phyloP scores from a whole-genome alignment of 2,888 invertebrate species.

The Xanthorhoe spadicearia region DNA sequence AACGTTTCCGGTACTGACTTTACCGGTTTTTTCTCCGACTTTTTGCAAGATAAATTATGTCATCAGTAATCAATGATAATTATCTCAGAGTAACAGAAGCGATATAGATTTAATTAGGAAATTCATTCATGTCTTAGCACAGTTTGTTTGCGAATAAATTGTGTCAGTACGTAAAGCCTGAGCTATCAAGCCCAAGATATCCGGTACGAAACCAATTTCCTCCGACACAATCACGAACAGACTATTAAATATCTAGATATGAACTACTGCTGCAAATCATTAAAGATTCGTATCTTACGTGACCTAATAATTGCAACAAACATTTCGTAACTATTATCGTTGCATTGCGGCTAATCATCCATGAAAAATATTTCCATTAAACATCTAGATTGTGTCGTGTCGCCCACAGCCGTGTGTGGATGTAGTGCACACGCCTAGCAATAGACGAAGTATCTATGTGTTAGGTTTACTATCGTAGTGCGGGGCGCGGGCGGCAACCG shows the following conservation, averaged over 20 bases:
- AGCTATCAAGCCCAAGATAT: slow-evolving; percentile 34
- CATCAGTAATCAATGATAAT: slow-evolving; percentile 47
- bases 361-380: slow-evolving; percentile 59
- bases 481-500: slow-evolving; percentile 63
- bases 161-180: neutral
- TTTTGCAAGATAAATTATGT: slow-evolving; percentile 60
- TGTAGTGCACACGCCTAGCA: slow-evolving; percentile 58
- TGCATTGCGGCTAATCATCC: slow-evolving; percentile 49
- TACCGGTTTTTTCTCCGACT: slow-evolving; percentile 63
- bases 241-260: slow-evolving; percentile 40
- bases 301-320: slow-evolving; percentile 48
- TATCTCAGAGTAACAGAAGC: slow-evolving; percentile 24
- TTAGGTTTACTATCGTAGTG: slow-evolving; percentile 71
- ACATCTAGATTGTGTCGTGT: slow-evolving; percentile 35
- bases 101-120: slow-evolving; percentile 8
- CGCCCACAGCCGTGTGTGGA: slow-evolving; percentile 37
- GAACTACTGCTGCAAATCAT: slow-evolving; percentile 42
- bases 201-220: slow-evolving; percentile 52
- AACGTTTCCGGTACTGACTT: slow-evolving; percentile 71
- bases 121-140: neutral
- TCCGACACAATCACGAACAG: slow-evolving; percentile 47
- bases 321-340: slow-evolving; percentile 41
- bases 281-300: slow-evolving; percentile 44
- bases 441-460: slow-evolving; percentile 59
- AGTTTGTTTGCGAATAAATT: neutral